Base-by-base conservation (phyloP, 1,140 invertebrate genomes). In the Stratiolaelaps scimitus region DNA sequence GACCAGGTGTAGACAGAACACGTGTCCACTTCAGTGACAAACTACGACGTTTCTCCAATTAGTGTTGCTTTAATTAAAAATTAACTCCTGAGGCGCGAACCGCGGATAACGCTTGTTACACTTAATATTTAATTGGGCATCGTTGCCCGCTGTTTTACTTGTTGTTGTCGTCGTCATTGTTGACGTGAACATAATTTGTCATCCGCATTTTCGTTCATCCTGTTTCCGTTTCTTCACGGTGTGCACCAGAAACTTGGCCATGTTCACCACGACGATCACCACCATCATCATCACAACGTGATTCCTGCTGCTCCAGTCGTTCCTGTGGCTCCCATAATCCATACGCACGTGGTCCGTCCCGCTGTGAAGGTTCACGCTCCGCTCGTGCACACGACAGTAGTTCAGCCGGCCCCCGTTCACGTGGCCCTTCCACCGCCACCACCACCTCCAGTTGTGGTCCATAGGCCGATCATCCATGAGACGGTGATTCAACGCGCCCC, bases 391-490 rank as follows among this genome's bases (percentile, higher is more conserved):
- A 17, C 17, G 26, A 26, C 26, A 19, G 26, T 29, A 20, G 53
- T 60, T 34, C 53, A 26, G 20, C 53, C 53, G 1, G 53, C 53
- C 4, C 15, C 34, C 15, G 53, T 60, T 15, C 26, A 17, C 15
- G 53, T 60, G 15, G 26, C 17, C 26, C 15, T 29, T 29, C 53
- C 53, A 23, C 26, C 34, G 17, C 26, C 34, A 6, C 53, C 26
- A 34, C 53, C 53, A 1, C 26, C 53, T 26, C 53, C 53, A 4
- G 53, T 60, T 34, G 23, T 60, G 15, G 53, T 60, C 15, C 53
- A 60, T 23, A 26, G 53, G 26, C 53, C 53, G 15, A 15, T 60
- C 26, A 5, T 60, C 23, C 53, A 60, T 23, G 53, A 60, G 53
- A 60, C 53, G 6, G 15, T 60, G 13, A 60, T 60, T 23, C 53